A percentile compares a stretch with the other conserved stretches of the same genome.
These are phyloP conservation scores for Anguilla marmorata DNA, from an alignment of 2,797 vertebrate genomes.

Conservation along the genomic window DNA sequence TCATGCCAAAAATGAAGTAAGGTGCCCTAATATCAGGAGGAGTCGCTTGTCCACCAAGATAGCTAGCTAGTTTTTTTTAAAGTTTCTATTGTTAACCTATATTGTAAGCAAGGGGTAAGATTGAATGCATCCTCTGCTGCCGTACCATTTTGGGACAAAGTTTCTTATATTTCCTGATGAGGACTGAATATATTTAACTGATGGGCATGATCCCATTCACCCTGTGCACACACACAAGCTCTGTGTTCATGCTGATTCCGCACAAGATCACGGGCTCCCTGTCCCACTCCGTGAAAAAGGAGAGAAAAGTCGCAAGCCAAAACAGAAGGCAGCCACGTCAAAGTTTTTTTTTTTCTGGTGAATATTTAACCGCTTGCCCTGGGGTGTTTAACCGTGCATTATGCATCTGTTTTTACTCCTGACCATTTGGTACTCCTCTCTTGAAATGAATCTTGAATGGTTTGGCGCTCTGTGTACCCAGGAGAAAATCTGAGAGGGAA, in stretches of 20 bases:
- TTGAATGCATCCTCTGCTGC: conserved; percentile 13
- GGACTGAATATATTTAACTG: conserved; percentile 16
- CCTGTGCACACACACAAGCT: background rate
- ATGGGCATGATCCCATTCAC: background rate
- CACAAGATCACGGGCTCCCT: background rate
- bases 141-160: conserved; percentile 2
- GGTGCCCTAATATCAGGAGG: background rate
- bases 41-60: background rate
- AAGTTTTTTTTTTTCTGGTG: background rate
- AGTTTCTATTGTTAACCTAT: background rate
- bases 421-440: background rate
- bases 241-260: background rate
- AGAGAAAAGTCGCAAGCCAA: background rate
- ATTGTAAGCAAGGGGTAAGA: conserved; percentile 13
- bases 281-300: conserved; percentile 2
- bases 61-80: background rate
- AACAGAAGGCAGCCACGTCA: background rate
- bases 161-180: conserved; percentile 15
- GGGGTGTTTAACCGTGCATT: conserved; percentile 34
- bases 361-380: conserved; percentile 16
- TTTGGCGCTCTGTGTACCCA: conserved; percentile 26
- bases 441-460: conserved; percentile 38
- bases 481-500: conserved; percentile 41
- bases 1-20: background rate
- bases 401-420: conserved; percentile 32